Evolutionary conservation across 2,797 vertebrate species (phyloP), one percentile per base, ranked within the genome.

Genomic region (Alcedo atthis): DNA sequence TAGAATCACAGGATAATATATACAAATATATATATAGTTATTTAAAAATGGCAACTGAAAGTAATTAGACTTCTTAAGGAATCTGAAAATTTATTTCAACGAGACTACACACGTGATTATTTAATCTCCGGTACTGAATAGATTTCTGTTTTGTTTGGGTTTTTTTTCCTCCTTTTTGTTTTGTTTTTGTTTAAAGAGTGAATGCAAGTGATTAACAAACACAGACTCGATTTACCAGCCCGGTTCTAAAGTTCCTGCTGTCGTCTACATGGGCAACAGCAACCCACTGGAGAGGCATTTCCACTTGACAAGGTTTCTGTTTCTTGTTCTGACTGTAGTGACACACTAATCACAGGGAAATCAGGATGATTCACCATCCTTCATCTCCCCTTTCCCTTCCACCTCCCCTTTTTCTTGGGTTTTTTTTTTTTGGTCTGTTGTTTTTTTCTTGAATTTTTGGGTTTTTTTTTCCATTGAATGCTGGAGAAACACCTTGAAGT

Each of bases 11-110:
- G 97, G 97, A 98, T 97, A 98, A 98, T 97, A 97, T 97, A 97
- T 97, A 97, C 97, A 97, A 95, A 97, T 97, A 97, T 97, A 97
- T 97, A 98, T 98, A 97, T 98, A 98, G 97, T 98, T 98, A 98
- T 97, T 98, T 98, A 96, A 93, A 92, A 95, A 95, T 95, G 97
- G 97, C 97, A 96, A 97, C 96, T 97, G 97, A 97, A 97, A 98
- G 96, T 97, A 97, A 98, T 96, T 97, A 97, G 97, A 97, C 97
- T 97, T 97, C 97, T 96, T 97, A 97, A 98, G 97, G 96, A 97
- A 97, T 97, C 97, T 97, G 95, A 96, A 97, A 93, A 97, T 97
- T 96, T 97, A 97, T 98, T 97, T 97, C 94, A 97, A 95, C 96
- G 49, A 98, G 97, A 97, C 97, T 97, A 96, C 96, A 95, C 92